phyloP scores from a whole-genome alignment of 1,140 invertebrate species.

The Euwallacea fornicatus region DNA sequence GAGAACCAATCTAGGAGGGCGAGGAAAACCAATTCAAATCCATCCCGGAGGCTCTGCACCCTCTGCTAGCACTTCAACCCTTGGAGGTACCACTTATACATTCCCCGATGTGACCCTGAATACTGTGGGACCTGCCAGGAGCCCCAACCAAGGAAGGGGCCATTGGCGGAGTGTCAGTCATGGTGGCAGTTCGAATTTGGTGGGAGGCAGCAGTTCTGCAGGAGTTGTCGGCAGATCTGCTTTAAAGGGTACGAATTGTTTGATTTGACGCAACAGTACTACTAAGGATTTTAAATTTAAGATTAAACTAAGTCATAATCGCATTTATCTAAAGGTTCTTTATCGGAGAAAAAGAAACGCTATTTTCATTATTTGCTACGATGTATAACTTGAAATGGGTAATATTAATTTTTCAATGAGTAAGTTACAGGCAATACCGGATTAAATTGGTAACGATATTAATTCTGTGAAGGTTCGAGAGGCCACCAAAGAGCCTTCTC shows the following conservation, averaged over 20 bases:
- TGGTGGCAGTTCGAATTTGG: conserved; percentile 65
- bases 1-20: conserved; percentile 26
- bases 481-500: conserved; percentile 84
- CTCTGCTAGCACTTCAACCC: not conserved
- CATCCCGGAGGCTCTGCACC: not conserved
- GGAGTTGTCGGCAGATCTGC: conserved; percentile 59
- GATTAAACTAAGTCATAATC: too few species aligned
- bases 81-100: conserved; percentile 47
- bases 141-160: conserved; percentile 53
- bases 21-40: conserved; percentile 1
- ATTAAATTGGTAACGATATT: too few species aligned
- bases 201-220: conserved; percentile 53
- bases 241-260: conserved; percentile 60
- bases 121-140: conserved; percentile 16
- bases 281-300: too few species aligned
- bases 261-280: too few species aligned
- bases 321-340: too few species aligned
- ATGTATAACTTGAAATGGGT: too few species aligned
- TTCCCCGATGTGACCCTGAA: conserved; percentile 45
- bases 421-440: too few species aligned
- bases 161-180: conserved; percentile 80
- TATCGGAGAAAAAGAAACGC: too few species aligned
- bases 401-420: too few species aligned
- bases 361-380: too few species aligned
- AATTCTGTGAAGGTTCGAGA: conserved; percentile 47